Percentiles rank a stretch among this genome's conserved stretches.
phyloP scores from a whole-genome alignment of 2,113 vertebrate species.

The Oncorhynchus kisutch region DNA sequence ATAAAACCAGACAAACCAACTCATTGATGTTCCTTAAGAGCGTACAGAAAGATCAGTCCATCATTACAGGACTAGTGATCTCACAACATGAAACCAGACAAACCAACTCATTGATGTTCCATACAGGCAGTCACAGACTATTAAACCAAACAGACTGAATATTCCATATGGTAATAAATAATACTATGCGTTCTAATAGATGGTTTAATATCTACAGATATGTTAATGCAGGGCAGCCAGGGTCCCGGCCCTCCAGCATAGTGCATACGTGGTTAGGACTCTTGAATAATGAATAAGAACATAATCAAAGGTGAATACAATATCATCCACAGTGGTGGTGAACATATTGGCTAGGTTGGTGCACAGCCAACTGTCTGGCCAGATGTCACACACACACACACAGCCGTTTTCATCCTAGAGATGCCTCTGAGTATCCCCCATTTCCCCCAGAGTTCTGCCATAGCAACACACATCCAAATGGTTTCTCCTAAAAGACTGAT shows the following conservation, averaged over 20 bases:
- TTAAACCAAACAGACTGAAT: neutral
- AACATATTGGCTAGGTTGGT: constrained; percentile 24
- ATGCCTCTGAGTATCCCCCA: constrained; percentile 47
- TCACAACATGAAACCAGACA: neutral
- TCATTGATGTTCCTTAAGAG: neutral
- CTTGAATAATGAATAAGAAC: constrained; percentile 58
- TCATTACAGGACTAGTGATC: too few relatives aligned
- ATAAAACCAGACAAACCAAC: too few relatives aligned
- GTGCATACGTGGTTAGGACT: constrained; percentile 41
- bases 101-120: neutral
- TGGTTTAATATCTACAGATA: constrained; percentile 41
- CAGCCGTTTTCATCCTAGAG: constrained; percentile 34
- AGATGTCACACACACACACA: neutral
- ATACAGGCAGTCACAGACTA: neutral
- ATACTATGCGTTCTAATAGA: constrained; percentile 26
- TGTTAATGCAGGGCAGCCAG: constrained; percentile 42
- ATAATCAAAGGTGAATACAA: constrained; percentile 53
- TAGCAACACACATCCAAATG: constrained; percentile 33
- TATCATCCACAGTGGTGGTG: constrained; percentile 20
- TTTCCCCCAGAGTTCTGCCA: constrained; percentile 22
- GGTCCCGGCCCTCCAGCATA: constrained; percentile 32
- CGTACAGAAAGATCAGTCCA: too few relatives aligned
- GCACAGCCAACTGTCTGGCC: constrained; percentile 26
- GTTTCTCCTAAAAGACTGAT: constrained; percentile 43
- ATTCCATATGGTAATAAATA: neutral